A percentile compares a stretch with the other conserved stretches of the same genome.
Evolutionary conservation across 2,797 vertebrate genomes (phyloP).

Genomic region (Petrocephalus sullivani): DNA sequence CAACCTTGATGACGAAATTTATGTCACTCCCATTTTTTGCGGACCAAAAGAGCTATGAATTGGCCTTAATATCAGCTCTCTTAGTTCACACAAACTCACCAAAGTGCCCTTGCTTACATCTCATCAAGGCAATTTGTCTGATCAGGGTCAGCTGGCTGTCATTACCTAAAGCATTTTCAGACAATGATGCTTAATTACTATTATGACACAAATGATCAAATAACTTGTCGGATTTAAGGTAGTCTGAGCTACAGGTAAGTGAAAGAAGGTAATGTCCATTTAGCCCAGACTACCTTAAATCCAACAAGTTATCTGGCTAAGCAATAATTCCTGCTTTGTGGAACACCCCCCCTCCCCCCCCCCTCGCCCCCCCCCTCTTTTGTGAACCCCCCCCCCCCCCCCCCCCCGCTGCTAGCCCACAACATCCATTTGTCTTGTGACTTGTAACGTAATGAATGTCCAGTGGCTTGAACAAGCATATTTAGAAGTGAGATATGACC

Average conservation of each 20-base stretch:
- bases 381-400: not conserved
- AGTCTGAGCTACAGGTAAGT: not conserved
- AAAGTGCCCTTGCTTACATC: not conserved
- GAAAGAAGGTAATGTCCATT: not conserved
- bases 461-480: not conserved
- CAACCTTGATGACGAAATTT: not conserved
- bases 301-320: not conserved
- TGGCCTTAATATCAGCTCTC: not conserved
- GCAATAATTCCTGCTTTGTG: not conserved
- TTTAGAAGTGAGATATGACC: not conserved
- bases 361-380: too few relatives aligned
- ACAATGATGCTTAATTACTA: not conserved
- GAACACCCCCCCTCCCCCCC: not conserved
- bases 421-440: not conserved
- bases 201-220: not conserved
- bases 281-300: not conserved
- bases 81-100: not conserved
- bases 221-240: not conserved
- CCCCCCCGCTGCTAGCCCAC: not conserved
- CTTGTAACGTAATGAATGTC: not conserved
- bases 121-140: not conserved
- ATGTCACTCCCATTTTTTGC: not conserved
- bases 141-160: not conserved
- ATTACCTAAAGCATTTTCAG: not conserved
- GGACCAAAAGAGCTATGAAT: not conserved